These are phyloP conservation scores for Chymomyza costata DNA, from an alignment of 1,140 invertebrate species.

Conservation along the genomic window DNA sequence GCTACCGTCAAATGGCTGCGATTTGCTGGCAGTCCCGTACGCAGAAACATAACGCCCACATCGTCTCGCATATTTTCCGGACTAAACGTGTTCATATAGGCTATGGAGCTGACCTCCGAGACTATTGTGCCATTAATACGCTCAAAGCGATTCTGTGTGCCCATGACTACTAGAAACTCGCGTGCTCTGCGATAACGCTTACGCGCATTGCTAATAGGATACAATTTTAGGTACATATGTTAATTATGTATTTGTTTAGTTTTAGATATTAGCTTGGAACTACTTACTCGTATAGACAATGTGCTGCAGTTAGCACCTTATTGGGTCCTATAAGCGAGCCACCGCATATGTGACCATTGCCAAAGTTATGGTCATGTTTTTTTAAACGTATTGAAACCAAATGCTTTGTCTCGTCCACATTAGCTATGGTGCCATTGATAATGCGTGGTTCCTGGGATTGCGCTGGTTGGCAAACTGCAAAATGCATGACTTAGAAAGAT, in stretches of 20 bases:
- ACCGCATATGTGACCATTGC: slow-evolving; percentile 72
- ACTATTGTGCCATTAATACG: slow-evolving; percentile 53
- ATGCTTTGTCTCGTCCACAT: slow-evolving; percentile 39
- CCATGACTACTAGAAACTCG: slow-evolving; percentile 66
- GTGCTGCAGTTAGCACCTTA: slow-evolving; percentile 76
- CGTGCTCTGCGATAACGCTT: slow-evolving; percentile 57
- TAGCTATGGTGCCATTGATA: slow-evolving; percentile 58
- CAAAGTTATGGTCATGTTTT: slow-evolving; percentile 51
- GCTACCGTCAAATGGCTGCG: slow-evolving; percentile 30
- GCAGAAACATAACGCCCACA: slow-evolving; percentile 60
- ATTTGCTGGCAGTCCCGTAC: slow-evolving; percentile 13
- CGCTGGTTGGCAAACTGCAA: slow-evolving; percentile 2
- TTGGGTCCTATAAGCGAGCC: slow-evolving; percentile 68
- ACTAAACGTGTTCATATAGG: slow-evolving; percentile 68
- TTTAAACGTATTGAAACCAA: slow-evolving; percentile 70
- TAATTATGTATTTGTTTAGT: too few relatives aligned
- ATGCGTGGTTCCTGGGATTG: slow-evolving; percentile 37
- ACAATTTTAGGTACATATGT: too few relatives aligned
- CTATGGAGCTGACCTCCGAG: slow-evolving; percentile 57
- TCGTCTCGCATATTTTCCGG: slow-evolving; percentile 69
- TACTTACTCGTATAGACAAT: slow-evolving; percentile 76
- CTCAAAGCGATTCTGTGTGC: slow-evolving; percentile 62
- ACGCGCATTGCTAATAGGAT: slow-evolving; percentile 33
- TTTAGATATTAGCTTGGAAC: not conserved
- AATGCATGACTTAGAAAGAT: too few relatives aligned